Conservation (phyloP, 2,888 invertebrate genomes). For the Eucera pruinosa region DNA sequence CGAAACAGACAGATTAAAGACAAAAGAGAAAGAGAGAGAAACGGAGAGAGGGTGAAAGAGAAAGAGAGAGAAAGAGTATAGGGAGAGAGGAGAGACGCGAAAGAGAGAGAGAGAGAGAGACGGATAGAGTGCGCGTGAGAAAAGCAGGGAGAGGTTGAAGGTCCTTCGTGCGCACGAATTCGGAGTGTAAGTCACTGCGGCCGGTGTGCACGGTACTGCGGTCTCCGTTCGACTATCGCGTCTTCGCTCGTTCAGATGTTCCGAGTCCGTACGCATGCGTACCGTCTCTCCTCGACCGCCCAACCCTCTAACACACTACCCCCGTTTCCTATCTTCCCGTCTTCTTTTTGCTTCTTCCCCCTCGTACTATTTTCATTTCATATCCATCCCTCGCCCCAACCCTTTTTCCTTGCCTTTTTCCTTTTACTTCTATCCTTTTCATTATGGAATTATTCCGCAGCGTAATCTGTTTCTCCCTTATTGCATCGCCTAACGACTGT, state of each 20-base stretch:
- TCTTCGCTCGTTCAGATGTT: slow-evolving; percentile 42
- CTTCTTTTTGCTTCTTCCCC: slow-evolving; percentile 34
- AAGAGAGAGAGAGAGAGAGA: slow-evolving; percentile 17
- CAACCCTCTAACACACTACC: slow-evolving; percentile 67
- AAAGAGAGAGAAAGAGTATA: slow-evolving; percentile 16
- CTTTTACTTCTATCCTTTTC: not conserved
- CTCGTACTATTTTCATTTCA: slow-evolving; percentile 34
- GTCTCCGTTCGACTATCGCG: slow-evolving; percentile 76
- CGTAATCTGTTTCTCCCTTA: not conserved
- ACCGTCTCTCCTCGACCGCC: slow-evolving; percentile 30
- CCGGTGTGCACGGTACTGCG: slow-evolving; percentile 73
- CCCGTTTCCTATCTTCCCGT: slow-evolving; percentile 44
- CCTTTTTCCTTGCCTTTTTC: too few relatives aligned
- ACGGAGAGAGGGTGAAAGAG: slow-evolving; percentile 41
- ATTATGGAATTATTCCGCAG: not conserved
- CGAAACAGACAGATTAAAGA: slow-evolving; percentile 2
- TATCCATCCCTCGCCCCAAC: not conserved
- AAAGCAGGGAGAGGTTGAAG: slow-evolving; percentile 51
- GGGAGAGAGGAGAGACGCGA: not conserved
- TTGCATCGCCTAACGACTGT: not conserved
- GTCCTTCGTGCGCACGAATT: slow-evolving; percentile 52
- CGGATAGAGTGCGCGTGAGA: slow-evolving; percentile 46
- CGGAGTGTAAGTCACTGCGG: slow-evolving; percentile 55
- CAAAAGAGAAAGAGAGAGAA: slow-evolving; percentile 15
- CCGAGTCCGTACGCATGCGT: slow-evolving; percentile 65